Evolutionary conservation across 2,888 invertebrate genomes (phyloP), one percentile per base, ranked within the genome.

Genomic region (Volucella bombylans): DNA sequence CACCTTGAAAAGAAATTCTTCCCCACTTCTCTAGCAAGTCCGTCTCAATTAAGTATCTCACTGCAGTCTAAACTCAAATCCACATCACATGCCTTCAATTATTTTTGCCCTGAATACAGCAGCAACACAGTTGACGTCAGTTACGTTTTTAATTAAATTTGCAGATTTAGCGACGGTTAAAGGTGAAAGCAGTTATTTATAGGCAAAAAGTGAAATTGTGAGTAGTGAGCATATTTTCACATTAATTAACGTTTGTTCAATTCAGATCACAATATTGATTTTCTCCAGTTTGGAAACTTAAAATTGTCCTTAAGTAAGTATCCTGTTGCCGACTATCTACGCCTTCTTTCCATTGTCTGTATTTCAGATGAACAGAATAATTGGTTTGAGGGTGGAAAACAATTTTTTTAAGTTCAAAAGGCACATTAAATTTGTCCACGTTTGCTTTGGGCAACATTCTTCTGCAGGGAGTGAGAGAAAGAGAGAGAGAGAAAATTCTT

Each of bases 361-460:
- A 31, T 31, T 31, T 31, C 12, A 45, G 8, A 65, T 62, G 39
- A 39, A 69, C 43, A 41, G 6, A 39, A 73, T 1, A 52, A 74
- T 14, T 83, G 31, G 31, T 74, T 74, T 74, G 79, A 79, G 82
- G 82, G 61, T 61, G 74, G 10, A 41, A 4, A 52, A 74, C 15
- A 83, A 74, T 79, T 71, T 74, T 54, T 79, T 69, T 74, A 74
- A 78, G 78, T 78, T 78, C 73, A 78, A 67, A 73, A 52, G 73
- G 67, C 67, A 57, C 41, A 15, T 8, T 68, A 49, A 50, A 54
- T 71, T 41, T 59, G 18, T 31, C 18, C 15, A 14, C 41, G 50
- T n/a, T 57, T 47, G 11, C 12, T 39, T 64, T 23, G 11, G 15
- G 43, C 14, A 43, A 15, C 8, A 18, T 11, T 47, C 12, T 8